Evolutionary conservation across 2,113 vertebrate genomes (phyloP).

Genomic region (Ctenodactylus gundi): DNA sequence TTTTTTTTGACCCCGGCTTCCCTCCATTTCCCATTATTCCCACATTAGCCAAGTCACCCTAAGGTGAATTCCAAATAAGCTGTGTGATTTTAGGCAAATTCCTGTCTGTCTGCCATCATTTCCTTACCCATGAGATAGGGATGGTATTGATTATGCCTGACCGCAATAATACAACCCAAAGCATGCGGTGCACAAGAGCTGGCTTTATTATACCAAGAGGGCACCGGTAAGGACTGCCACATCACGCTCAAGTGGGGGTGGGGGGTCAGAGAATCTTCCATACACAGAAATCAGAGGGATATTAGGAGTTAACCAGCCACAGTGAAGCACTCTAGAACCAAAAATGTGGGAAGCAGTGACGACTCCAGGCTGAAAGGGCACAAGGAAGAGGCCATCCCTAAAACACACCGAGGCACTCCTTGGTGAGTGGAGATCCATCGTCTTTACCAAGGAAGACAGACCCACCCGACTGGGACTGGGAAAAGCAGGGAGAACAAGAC

Average conservation of each 20-base stretch:
- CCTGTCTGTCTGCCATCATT: accelerated
- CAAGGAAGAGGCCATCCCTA: too few species aligned
- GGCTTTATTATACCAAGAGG: too few species aligned
- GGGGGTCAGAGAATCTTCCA: not conserved
- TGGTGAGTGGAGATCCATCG: not conserved
- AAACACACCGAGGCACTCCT: accelerated
- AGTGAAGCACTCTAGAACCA: not conserved
- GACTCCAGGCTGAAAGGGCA: not conserved
- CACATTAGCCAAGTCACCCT: not conserved
- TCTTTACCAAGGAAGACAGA: too few species aligned
- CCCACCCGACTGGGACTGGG: not conserved
- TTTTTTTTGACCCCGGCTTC: too few species aligned
- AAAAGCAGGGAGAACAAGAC: not conserved
- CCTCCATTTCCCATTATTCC: too few species aligned
- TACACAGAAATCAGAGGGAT: not conserved
- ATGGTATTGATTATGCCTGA: accelerated
- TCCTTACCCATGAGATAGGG: not conserved
- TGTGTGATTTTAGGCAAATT: not conserved
- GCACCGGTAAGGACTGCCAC: accelerated
- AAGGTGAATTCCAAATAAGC: not conserved
- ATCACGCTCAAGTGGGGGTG: not conserved
- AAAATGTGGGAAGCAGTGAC: not conserved
- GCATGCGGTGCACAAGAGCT: accelerated
- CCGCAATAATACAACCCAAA: accelerated
- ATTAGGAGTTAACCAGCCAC: not conserved